phyloP scores from a whole-genome alignment of 2,888 invertebrate species.

The Harpagoxenus sublaevis region DNA sequence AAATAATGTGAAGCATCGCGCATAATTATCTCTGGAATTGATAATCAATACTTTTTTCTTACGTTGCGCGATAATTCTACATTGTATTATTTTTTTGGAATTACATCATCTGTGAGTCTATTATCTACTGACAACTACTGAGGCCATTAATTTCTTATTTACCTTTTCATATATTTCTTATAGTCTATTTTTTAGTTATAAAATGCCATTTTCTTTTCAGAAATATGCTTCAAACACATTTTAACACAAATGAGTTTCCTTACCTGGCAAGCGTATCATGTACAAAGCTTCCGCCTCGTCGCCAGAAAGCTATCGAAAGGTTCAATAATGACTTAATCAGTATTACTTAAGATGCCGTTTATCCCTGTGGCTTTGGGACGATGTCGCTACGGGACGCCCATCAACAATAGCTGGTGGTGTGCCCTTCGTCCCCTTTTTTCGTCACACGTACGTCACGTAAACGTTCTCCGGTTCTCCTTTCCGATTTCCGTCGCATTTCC shows the following conservation, averaged over 20 bases:
- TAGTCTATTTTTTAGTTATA: neutral
- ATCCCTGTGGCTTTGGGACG: neutral
- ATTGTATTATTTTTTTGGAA: neutral
- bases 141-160: no score
- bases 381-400: neutral
- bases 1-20: neutral
- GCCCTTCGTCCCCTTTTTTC: neutral
- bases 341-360: neutral
- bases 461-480: neutral
- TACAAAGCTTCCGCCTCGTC: neutral
- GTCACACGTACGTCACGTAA: neutral
- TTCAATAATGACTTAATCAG: conserved; percentile 1
- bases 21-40: neutral
- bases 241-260: neutral
- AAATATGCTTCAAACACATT: neutral
- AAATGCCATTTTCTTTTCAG: neutral
- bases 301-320: neutral
- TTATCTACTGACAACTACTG: neutral
- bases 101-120: neutral
- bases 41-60: neutral
- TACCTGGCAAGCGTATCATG: neutral
- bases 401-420: neutral
- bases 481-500: neutral
- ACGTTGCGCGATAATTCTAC: neutral
- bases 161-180: no score